Evolutionary conservation across 1,140 invertebrate genomes (phyloP).

Genomic region (Bicyclus anynana): DNA sequence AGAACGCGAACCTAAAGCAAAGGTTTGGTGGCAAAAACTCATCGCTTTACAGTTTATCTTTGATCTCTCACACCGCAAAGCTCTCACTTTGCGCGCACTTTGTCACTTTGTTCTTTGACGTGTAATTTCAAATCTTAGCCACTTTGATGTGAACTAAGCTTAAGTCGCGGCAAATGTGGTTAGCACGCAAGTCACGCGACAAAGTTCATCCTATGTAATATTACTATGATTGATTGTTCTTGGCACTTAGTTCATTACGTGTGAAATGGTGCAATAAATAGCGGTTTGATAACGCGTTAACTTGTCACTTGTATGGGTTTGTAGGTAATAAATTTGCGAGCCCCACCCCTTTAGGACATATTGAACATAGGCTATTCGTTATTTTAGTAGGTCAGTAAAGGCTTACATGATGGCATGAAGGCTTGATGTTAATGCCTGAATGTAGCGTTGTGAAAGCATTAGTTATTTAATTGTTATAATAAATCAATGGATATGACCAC

Average conservation of each 20-base stretch:
- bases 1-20: too few species aligned
- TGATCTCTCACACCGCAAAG: too few species aligned
- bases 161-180: conserved; percentile 35
- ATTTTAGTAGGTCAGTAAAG: not conserved
- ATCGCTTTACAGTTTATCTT: too few species aligned
- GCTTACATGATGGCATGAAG: too few species aligned
- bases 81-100: too few species aligned
- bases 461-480: too few species aligned
- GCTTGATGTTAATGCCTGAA: too few species aligned
- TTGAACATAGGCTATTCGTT: not conserved
- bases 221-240: conserved; percentile 56
- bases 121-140: not conserved
- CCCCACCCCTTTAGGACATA: not conserved
- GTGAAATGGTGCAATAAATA: conserved; percentile 26
- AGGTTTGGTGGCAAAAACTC: too few species aligned
- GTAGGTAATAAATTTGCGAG: conserved; percentile 1
- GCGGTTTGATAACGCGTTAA: conserved; percentile 16
- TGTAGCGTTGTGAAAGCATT: too few species aligned
- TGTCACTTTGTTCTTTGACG: conserved; percentile 21
- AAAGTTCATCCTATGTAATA: conserved; percentile 43
- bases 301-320: conserved; percentile 9
- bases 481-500: too few species aligned
- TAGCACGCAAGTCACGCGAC: conserved; percentile 45
- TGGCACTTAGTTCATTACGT: conserved; percentile 46
- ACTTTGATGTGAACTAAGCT: not conserved